Evolutionary conservation across 2,113 vertebrate genomes (phyloP).

Genomic region (Coryphaenoides rupestris): DNA sequence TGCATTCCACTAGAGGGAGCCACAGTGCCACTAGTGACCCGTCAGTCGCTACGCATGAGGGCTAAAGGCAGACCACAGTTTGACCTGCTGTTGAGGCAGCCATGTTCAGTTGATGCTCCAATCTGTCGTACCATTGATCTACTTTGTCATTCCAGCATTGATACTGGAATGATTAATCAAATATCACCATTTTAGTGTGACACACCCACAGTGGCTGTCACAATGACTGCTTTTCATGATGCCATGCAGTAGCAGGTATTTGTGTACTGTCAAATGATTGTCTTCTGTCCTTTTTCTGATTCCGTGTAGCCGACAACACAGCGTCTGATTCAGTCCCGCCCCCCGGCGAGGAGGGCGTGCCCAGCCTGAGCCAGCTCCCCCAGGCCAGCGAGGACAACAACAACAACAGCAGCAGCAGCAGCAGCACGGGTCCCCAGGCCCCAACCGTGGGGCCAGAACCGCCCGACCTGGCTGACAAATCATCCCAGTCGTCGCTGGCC

Average conservation of each 20-base stretch:
- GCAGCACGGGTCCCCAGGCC: conserved; percentile 59
- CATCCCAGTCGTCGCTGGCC: conserved; percentile 80
- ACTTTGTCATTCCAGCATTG: not conserved
- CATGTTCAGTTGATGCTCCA: not conserved
- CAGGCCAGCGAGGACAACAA: conserved; percentile 79
- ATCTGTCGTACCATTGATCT: not conserved
- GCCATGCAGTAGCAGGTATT: too few species aligned
- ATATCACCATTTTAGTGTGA: too few species aligned
- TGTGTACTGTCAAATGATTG: too few species aligned
- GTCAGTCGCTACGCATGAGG: not conserved
- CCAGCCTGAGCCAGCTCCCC: conserved; percentile 74
- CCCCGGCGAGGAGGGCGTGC: conserved; percentile 67
- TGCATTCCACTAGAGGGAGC: conserved; percentile 55
- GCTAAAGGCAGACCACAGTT: not conserved
- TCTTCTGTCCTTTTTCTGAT: too few species aligned
- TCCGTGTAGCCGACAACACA: conserved; percentile 39
- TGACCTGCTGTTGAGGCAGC: not conserved
- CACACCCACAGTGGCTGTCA: too few species aligned
- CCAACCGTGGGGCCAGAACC: conserved; percentile 68
- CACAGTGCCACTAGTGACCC: conserved; percentile 16
- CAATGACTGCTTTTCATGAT: too few species aligned
- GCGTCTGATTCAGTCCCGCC: conserved; percentile 29
- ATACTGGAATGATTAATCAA: too few species aligned
- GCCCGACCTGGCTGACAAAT: conserved; percentile 82
- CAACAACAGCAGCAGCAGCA: conserved; percentile 50